These are phyloP conservation scores for Ylistrum balloti DNA, from an alignment of 1,140 invertebrate genomes.

Conservation along the genomic window DNA sequence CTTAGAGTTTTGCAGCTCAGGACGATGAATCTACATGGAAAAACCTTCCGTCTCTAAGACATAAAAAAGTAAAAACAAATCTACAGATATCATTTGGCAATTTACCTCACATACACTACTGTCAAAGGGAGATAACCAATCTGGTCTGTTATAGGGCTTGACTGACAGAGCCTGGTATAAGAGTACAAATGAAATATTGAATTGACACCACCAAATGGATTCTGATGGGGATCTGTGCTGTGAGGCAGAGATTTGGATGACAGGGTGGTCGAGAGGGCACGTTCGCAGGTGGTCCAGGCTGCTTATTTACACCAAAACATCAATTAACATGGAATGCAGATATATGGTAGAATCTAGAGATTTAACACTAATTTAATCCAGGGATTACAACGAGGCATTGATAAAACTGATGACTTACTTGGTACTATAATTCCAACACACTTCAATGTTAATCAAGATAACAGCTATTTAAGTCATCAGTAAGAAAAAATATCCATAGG, in stretches of 20 bases:
- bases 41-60: neutral
- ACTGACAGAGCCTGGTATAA: neutral
- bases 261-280: neutral
- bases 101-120: neutral
- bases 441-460: no score
- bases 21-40: neutral
- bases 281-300: neutral
- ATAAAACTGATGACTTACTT: no score
- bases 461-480: no score
- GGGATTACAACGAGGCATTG: no score
- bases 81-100: neutral
- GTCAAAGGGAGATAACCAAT: constrained; percentile 38
- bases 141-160: neutral
- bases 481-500: no score
- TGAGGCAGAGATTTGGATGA: neutral
- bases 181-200: constrained; percentile 14
- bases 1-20: neutral
- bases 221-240: neutral
- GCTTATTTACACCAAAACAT: neutral
- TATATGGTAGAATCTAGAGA: no score
- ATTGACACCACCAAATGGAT: constrained; percentile 24
- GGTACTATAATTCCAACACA: no score
- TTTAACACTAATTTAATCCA: no score
- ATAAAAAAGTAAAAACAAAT: constrained; percentile 40
- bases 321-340: neutral